phyloP scores from a whole-genome alignment of 2,888 invertebrate species.

The Caenorhabditis doughertyi region DNA sequence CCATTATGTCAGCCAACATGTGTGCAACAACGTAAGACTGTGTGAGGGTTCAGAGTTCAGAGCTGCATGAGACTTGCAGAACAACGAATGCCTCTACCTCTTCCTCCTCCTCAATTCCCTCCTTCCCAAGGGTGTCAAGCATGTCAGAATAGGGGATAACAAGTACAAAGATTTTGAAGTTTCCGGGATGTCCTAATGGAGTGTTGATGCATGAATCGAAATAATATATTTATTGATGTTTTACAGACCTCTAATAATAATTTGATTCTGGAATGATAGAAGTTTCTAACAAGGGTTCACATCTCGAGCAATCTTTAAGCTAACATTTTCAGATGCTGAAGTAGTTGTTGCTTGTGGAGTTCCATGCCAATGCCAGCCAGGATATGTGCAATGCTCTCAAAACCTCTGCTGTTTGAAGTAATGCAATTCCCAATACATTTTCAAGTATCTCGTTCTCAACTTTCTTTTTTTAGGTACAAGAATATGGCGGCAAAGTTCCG shows the following conservation, averaged over 20 bases:
- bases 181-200: too few species aligned
- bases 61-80: constrained; percentile 47
- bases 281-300: not conserved
- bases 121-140: constrained; percentile 50
- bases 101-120: constrained; percentile 23
- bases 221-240: not conserved
- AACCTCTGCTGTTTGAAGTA: constrained; percentile 76
- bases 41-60: constrained; percentile 35
- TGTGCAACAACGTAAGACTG: constrained; percentile 64
- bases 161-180: not conserved
- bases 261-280: not conserved
- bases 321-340: constrained; percentile 61
- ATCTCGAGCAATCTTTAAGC: not conserved
- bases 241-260: not conserved
- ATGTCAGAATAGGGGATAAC: constrained; percentile 36
- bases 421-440: constrained; percentile 44
- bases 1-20: constrained; percentile 70
- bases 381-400: constrained; percentile 77
- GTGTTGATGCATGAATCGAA: too few species aligned
- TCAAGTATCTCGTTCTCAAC: constrained; percentile 26
- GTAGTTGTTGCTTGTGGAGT: constrained; percentile 72
- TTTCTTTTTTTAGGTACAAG: constrained; percentile 72
- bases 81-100: constrained; percentile 42
- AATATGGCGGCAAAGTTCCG: constrained; percentile 78
- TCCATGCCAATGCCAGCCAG: constrained; percentile 77